Evolutionary conservation across 2,797 vertebrate genomes (phyloP).

Genomic region (Rallus crepitans): DNA sequence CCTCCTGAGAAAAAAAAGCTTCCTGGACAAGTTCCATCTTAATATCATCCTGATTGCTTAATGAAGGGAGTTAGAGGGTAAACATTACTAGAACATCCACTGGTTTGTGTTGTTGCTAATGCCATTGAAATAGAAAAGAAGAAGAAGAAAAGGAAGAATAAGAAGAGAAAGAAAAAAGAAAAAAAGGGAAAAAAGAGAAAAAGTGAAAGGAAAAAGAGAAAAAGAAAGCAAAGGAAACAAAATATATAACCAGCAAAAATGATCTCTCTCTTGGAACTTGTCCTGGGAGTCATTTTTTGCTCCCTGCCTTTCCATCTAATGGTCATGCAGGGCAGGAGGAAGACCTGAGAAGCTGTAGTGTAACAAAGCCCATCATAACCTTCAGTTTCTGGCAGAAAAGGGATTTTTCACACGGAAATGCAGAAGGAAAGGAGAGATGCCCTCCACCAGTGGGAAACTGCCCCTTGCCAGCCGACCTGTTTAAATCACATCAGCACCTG

Average conservation of each 20-base stretch:
- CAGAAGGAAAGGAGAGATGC: background rate
- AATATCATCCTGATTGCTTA: background rate
- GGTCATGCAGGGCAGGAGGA: background rate
- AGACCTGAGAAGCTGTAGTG: background rate
- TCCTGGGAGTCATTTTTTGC: background rate
- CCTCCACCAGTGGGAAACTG: background rate
- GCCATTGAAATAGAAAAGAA: background rate
- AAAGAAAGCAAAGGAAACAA: background rate
- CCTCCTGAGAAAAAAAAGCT: background rate
- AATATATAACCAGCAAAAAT: background rate
- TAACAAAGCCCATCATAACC: background rate
- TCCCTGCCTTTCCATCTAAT: background rate
- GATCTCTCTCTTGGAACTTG: background rate
- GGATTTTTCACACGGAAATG: rapidly evolving
- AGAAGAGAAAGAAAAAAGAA: background rate
- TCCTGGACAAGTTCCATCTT: background rate
- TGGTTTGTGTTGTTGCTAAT: background rate
- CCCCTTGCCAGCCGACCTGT: background rate
- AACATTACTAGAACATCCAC: background rate
- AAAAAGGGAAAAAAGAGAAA: background rate
- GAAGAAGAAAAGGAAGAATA: background rate
- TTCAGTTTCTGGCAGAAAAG: background rate
- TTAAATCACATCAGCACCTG: background rate
- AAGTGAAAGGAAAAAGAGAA: rapidly evolving
- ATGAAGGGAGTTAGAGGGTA: background rate